Percentiles rank a stretch among this genome's conserved stretches.
Conservation (phyloP, 2,888 invertebrate species). For the Chrysomela aeneicollis region DNA sequence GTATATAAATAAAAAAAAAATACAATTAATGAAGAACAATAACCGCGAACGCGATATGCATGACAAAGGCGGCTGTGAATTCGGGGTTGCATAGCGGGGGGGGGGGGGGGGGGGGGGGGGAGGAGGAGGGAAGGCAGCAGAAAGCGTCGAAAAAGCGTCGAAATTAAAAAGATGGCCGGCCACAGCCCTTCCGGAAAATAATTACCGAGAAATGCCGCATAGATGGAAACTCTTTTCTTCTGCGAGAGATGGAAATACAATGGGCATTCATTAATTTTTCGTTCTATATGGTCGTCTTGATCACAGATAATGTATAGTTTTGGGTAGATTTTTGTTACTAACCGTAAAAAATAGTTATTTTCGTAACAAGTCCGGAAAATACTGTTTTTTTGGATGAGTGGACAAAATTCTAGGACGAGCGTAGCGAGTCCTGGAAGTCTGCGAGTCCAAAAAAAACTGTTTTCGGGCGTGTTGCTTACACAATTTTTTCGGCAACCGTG, state of each 20-base stretch:
- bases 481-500: no score
- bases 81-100: constrained; percentile 44
- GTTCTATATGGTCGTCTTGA: neutral
- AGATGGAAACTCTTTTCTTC: neutral
- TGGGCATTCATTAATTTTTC: neutral
- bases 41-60: constrained; percentile 52
- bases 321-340: no score
- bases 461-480: no score
- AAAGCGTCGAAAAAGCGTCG: constrained; percentile 54
- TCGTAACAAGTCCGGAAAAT: no score
- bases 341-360: no score
- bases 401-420: no score
- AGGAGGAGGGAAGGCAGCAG: constrained; percentile 44
- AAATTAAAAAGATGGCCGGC: constrained; percentile 56
- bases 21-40: constrained; percentile 53
- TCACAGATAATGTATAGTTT: no score
- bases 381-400: no score
- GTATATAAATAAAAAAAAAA: constrained; percentile 36
- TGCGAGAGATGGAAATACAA: neutral
- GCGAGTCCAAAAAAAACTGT: no score
- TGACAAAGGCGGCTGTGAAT: constrained; percentile 52
- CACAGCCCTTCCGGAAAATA: constrained; percentile 44
- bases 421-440: no score
- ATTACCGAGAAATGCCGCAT: constrained; percentile 33
- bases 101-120: neutral